Percentiles rank a stretch among this genome's conserved stretches.
Conservation (phyloP, 1,140 invertebrate genomes). For the Odontomachus brunneus region DNA sequence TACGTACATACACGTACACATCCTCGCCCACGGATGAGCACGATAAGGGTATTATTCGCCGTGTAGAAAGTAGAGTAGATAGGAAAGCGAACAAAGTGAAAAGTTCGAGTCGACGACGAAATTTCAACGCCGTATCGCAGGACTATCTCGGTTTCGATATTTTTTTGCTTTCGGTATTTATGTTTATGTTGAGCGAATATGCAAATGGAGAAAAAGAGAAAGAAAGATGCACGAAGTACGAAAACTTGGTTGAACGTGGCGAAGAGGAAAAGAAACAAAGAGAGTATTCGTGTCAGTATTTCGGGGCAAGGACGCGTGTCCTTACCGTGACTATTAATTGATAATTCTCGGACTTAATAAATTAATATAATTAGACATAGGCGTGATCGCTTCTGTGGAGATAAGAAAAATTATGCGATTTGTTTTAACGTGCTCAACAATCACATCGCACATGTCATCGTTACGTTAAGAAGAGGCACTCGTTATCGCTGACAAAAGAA, state of each 20-base stretch:
- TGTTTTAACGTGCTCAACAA: neutral
- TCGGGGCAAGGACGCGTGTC: neutral
- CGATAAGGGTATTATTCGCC: constrained; percentile 75
- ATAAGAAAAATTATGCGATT: constrained; percentile 2
- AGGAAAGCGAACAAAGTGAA: constrained; percentile 67
- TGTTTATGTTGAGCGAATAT: constrained; percentile 14
- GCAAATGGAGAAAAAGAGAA: neutral
- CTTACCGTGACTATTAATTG: constrained; percentile 8
- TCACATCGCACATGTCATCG: neutral
- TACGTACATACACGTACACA: constrained; percentile 53
- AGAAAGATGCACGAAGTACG: constrained; percentile 7
- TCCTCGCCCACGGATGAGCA: constrained; percentile 64
- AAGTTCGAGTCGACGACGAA: constrained; percentile 70
- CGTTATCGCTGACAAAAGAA: constrained; percentile 1
- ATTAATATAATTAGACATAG: constrained; percentile 16
- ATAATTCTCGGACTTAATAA: constrained; percentile 9
- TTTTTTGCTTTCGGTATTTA: constrained; percentile 9
- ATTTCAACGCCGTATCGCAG: constrained; percentile 76
- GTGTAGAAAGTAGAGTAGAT: constrained; percentile 67
- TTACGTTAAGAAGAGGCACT: neutral
- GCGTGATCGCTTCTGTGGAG: neutral
- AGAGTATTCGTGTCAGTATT: constrained; percentile 24
- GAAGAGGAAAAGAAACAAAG: constrained; percentile 13
- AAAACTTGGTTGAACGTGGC: neutral
- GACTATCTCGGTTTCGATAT: constrained; percentile 38